Base-by-base conservation (phyloP, 1,140 invertebrate species). In the Drosophila oshimai region DNA sequence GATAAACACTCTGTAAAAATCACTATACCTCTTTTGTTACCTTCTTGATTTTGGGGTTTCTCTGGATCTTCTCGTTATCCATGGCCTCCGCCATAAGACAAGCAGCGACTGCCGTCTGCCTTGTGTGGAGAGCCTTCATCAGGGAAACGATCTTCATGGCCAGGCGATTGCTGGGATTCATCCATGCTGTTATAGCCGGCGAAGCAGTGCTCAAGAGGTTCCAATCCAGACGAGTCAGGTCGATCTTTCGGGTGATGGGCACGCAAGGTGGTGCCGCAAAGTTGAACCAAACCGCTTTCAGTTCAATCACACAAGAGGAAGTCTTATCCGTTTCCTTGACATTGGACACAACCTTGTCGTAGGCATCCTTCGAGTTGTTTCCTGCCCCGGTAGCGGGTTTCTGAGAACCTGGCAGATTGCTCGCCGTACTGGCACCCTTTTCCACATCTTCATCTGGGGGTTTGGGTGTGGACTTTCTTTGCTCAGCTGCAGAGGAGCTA, bases 181-280 rank as follows among this genome's bases (percentile, higher is more conserved):
- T 95, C 98, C 98, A 99, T 0, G 98, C 97, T 89, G 98, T 98
- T 57, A 99, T 99, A 0, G 97, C 96, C 0, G 98, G 98, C 0
- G 97, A 98, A 5, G 97, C 97, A 4, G 98, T 99, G 91, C 97
- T 98, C 17, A 99, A 91, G 13, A 99, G 92, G 92, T 99, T 99
- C 98, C 98, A 99, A 91, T 99, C 98, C 54, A 98, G 91, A 75
- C 96, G 94, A 0, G 97, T 99, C 84, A 96, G 98, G 91, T 99
- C 98, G 57, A 98, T 98, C 92, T 98, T 98, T 42, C 96, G 94
- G 0, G 97, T 98, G 28, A 98, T 98, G 0, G 98, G 97, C 10
- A 97, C 97, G 68, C 97, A 94, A 0, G 98, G 98, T 1, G 98
- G 98, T 0, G 98, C 98, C 13, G 98, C 98, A 92, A 99, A 99